Evolutionary conservation across 2,113 vertebrate genomes (phyloP).

Genomic region (Pelodiscus sinensis): DNA sequence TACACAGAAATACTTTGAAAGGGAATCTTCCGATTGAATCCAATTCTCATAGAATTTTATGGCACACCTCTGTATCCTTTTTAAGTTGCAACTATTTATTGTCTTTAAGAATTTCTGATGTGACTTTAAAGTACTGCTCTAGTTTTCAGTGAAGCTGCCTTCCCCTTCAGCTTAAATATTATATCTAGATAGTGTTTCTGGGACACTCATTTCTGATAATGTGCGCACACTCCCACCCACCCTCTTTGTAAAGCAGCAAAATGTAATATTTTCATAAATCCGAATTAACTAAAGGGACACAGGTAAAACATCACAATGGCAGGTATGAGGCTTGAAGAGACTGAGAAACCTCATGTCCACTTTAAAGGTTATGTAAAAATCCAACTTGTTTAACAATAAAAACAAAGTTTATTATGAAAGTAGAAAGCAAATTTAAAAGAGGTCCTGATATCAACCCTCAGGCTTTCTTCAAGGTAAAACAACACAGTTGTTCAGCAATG

Average conservation of each 20-base stretch:
- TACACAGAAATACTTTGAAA: background rate
- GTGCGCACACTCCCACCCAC: background rate
- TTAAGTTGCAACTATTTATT: constrained; percentile 49
- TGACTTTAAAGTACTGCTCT: constrained; percentile 43
- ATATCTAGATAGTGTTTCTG: constrained; percentile 59
- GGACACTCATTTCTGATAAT: constrained; percentile 32
- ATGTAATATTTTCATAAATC: constrained; percentile 55
- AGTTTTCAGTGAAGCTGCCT: constrained; percentile 13
- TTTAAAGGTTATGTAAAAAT: constrained; percentile 52
- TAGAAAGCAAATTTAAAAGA: constrained; percentile 46
- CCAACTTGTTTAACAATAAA: constrained; percentile 22
- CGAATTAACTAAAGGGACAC: constrained; percentile 36
- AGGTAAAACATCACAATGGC: constrained; percentile 23
- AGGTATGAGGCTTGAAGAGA: background rate
- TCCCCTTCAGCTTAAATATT: constrained; percentile 37
- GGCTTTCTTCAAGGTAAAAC: constrained; percentile 44
- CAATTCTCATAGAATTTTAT: constrained; percentile 56
- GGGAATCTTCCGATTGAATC: constrained; percentile 28
- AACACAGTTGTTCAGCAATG: constrained; percentile 5
- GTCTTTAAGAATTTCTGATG: constrained; percentile 64
- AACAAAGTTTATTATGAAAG: constrained; percentile 25
- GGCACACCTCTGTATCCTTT: constrained; percentile 21
- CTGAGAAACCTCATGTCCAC: background rate
- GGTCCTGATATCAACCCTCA: background rate
- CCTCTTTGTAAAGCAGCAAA: constrained; percentile 1